Evolutionary conservation across 2,797 vertebrate species (phyloP).

Genomic region (Melanotaenia boesemani): DNA sequence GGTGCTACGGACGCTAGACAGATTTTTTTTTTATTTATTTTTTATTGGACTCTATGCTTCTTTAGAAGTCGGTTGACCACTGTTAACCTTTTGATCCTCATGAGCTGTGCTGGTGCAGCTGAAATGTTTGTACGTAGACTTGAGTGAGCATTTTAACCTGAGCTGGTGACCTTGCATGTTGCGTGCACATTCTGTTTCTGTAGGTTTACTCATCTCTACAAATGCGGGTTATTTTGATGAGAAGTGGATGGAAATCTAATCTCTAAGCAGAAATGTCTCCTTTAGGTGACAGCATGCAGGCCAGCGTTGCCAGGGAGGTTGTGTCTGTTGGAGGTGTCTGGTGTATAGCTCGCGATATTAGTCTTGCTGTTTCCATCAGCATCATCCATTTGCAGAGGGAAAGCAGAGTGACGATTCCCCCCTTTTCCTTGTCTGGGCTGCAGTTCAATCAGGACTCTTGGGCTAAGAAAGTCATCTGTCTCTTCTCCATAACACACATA

Average conservation of each 20-base stretch:
- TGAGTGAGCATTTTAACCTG: slow-evolving; percentile 21
- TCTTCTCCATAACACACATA: slow-evolving; percentile 23
- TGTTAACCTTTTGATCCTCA: background rate
- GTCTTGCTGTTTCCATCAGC: slow-evolving; percentile 44
- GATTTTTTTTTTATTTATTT: too few species aligned
- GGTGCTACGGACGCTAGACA: too few species aligned
- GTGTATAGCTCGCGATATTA: slow-evolving; percentile 43
- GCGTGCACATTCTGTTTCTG: background rate
- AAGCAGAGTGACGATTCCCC: slow-evolving; percentile 48
- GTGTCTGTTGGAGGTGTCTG: slow-evolving; percentile 19
- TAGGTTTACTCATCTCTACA: background rate
- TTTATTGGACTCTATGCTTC: background rate
- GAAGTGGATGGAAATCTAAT: background rate
- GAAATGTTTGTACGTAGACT: slow-evolving; percentile 36
- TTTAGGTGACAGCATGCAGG: slow-evolving; percentile 16
- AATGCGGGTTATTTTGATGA: background rate
- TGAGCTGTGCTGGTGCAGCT: slow-evolving; percentile 14
- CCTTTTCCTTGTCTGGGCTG: slow-evolving; percentile 60
- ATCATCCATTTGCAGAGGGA: slow-evolving; percentile 33
- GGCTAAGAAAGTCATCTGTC: slow-evolving; percentile 52
- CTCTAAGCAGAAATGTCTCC: slow-evolving; percentile 7
- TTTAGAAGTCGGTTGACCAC: background rate
- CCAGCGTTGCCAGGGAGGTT: slow-evolving; percentile 11
- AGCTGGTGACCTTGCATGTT: background rate
- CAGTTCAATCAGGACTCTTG: slow-evolving; percentile 58